Base-by-base conservation (phyloP, 1,140 invertebrate genomes). In the Drosophila kanapiae region DNA sequence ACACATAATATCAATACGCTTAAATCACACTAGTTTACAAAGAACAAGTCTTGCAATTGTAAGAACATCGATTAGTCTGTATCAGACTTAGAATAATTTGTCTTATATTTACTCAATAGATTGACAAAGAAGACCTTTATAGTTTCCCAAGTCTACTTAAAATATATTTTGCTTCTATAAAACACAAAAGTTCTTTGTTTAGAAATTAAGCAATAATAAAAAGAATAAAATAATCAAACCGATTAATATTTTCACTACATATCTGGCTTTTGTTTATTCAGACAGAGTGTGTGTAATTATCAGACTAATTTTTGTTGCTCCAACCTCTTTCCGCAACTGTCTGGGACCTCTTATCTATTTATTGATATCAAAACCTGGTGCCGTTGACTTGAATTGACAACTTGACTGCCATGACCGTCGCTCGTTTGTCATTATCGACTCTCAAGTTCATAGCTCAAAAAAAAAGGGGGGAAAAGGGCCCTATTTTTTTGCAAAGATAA, bases 391-490 rank as follows among this genome's bases (percentile, higher is more conserved):
- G 65, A 70, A 71, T 70, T 57, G 72, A 76, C 74, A 76, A 76
- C 76, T 76, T 51, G 62, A 53, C 62, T 67, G 62, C 14, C 75
- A 75, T 68, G 75, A 53, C 48, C 29, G 23, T 18, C 14, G 40
- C 47, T 67, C 75, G 74, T 67, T 68, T 77, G 74, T 68, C 74
- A 77, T 58, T 75, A 77, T 76, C 47, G 42, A 16, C 16, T 53
- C 38, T 31, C 27, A 37, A 48, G 40, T 67, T 54, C 38, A 27
- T 5, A 60, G 62, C n/a, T 14, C 29, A 33, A 40, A 33, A 31
- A 33, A 70, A 35, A n/a, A n/a, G n/a, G 18, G 7, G 38, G 33
- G 18, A 27, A 37, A 18, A 47, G 40, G 11, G 35, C 5, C 38
- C 14, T 27, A 18, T 37, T 45, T 56, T 42, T 23, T 14, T 35